Evolutionary conservation across 2,797 vertebrate genomes (phyloP).

Genomic region (Sebastes kiyomatsui): DNA sequence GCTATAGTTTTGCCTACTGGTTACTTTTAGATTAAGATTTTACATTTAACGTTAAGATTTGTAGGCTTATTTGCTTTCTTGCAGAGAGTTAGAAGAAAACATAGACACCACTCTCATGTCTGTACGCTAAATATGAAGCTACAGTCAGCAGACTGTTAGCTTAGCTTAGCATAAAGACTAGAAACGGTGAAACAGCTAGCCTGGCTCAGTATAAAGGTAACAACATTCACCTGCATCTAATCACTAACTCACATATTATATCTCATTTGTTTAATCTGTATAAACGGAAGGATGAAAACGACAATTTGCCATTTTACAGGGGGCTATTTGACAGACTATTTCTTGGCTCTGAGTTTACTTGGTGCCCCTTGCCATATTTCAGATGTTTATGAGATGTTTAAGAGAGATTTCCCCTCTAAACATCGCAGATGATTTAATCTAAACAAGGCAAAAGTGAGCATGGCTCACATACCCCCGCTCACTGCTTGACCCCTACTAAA

Average conservation of each 20-base stretch:
- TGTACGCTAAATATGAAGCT: too few species aligned
- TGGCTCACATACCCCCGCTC: too few species aligned
- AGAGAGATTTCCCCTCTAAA: background rate
- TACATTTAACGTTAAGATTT: background rate
- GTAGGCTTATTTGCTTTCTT: background rate
- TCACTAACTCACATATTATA: background rate
- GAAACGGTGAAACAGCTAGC: background rate
- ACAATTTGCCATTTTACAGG: background rate
- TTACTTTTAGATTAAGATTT: background rate
- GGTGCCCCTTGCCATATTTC: background rate
- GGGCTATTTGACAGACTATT: background rate
- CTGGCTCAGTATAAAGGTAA: background rate
- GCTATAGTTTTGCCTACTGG: background rate
- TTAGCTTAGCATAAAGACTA: background rate
- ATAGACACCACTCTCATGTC: background rate
- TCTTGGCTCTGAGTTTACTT: background rate
- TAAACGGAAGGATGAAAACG: background rate
- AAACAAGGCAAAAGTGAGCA: background rate
- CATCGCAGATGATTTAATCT: background rate
- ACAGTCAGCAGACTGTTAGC: background rate
- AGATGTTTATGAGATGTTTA: background rate
- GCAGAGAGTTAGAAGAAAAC: background rate
- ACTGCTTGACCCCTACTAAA: too few species aligned
- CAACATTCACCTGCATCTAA: background rate
- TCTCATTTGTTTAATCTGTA: background rate